A percentile compares a stretch with the other conserved stretches of the same genome.
These are phyloP conservation scores for Litoditis marina DNA, from an alignment of 2,888 invertebrate genomes.

Conservation along the genomic window DNA sequence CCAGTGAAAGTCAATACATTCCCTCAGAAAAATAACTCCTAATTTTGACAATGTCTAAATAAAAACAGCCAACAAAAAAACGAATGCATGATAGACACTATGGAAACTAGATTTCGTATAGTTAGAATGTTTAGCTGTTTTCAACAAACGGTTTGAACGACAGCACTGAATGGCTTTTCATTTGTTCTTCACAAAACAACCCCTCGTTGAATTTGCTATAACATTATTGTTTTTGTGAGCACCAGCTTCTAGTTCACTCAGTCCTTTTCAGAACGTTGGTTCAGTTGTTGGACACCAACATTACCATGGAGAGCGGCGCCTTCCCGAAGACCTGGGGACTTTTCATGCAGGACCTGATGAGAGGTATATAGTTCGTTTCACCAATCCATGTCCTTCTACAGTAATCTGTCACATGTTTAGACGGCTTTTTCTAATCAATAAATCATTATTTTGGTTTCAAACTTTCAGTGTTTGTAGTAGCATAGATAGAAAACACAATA, in stretches of 20 bases:
- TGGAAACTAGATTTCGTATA: not conserved
- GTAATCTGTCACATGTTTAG: not conserved
- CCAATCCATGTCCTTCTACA: not conserved
- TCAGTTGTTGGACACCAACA: slow-evolving; percentile 52
- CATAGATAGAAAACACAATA: too few relatives aligned
- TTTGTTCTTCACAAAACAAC: not conserved
- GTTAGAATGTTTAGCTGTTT: not conserved
- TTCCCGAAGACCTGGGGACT: slow-evolving; percentile 53
- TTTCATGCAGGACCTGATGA: slow-evolving; percentile 55
- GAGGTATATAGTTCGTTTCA: slow-evolving; percentile 25
- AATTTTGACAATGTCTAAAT: too few relatives aligned
- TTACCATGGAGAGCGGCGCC: slow-evolving; percentile 56
- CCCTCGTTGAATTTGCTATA: too few relatives aligned
- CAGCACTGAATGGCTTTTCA: too few relatives aligned
- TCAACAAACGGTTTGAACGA: too few relatives aligned
- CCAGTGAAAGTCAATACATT: not conserved
- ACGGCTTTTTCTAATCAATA: too few relatives aligned
- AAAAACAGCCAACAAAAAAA: too few relatives aligned
- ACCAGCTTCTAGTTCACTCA: too few relatives aligned
- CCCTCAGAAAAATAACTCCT: not conserved
- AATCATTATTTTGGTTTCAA: too few relatives aligned
- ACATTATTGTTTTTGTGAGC: too few relatives aligned
- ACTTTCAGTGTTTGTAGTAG: too few relatives aligned
- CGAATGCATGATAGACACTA: too few relatives aligned
- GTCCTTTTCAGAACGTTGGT: slow-evolving; percentile 46